A percentile compares a stretch with the other conserved stretches of the same genome.
These are phyloP conservation scores for Metellina segmentata DNA, from an alignment of 2,888 invertebrate genomes.

Conservation along the genomic window DNA sequence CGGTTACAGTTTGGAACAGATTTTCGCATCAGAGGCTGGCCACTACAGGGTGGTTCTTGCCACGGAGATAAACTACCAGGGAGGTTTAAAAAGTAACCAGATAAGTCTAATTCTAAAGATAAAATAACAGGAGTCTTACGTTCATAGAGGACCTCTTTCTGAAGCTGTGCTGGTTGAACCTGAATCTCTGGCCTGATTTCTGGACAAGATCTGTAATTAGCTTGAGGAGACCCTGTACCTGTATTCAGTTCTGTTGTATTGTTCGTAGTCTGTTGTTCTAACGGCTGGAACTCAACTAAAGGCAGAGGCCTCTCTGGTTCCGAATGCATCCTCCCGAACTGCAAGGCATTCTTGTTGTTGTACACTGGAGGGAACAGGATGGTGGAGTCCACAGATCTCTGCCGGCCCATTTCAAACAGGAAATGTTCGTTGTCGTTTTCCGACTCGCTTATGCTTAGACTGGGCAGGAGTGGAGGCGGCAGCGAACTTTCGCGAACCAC, in stretches of 20 bases:
- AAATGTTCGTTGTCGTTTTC: slow-evolving; percentile 63
- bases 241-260: slow-evolving; percentile 26
- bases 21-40: no score
- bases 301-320: slow-evolving; percentile 78
- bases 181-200: slow-evolving; percentile 78
- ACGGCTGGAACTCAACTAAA: slow-evolving; percentile 77
- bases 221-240: slow-evolving; percentile 64
- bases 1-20: no score
- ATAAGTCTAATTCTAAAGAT: neutral
- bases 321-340: slow-evolving; percentile 78
- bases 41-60: no score
- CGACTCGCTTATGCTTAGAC: slow-evolving; percentile 74
- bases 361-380: slow-evolving; percentile 65
- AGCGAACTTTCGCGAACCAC: slow-evolving; percentile 35
- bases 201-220: slow-evolving; percentile 78
- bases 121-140: slow-evolving; percentile 39
- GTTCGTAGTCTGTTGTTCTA: slow-evolving; percentile 72
- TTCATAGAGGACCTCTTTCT: slow-evolving; percentile 52
- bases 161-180: slow-evolving; percentile 67
- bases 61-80: no score
- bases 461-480: slow-evolving; percentile 68
- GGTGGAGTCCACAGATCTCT: slow-evolving; percentile 66
- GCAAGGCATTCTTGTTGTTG: slow-evolving; percentile 73
- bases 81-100: neutral
- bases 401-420: slow-evolving; percentile 43